phyloP scores from a whole-genome alignment of 92 coral and sea anemone species.

The Montipora capitata region DNA sequence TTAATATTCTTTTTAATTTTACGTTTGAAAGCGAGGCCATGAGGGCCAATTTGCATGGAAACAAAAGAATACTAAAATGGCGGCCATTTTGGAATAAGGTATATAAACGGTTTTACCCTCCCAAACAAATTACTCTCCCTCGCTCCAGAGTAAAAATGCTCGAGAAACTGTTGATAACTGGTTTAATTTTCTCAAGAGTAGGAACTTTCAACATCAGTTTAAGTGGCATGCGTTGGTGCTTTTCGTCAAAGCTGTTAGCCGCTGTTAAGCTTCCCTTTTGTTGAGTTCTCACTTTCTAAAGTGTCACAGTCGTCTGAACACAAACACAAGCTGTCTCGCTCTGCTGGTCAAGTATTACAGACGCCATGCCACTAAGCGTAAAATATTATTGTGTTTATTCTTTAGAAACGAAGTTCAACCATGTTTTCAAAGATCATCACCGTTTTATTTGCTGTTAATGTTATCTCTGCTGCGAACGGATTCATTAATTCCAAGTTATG shows the following conservation, averaged over 20 bases:
- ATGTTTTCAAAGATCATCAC: conserved; percentile 41
- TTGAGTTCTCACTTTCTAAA: conserved; percentile 17
- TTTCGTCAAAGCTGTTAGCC: conserved; percentile 36
- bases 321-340: conserved; percentile 20
- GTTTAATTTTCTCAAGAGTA: neutral
- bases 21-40: too few relatives aligned
- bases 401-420: conserved; percentile 43
- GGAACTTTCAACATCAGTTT: conserved; percentile 12
- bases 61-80: too few relatives aligned
- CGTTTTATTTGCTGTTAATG: conserved; percentile 46
- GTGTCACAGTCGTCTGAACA: conserved; percentile 20
- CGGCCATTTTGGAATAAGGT: too few relatives aligned
- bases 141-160: conserved; percentile 34
- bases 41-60: too few relatives aligned
- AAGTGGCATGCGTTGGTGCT: conserved; percentile 27
- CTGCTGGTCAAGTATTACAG: conserved; percentile 29
- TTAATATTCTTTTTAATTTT: too few relatives aligned
- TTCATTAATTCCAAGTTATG: conserved; percentile 39
- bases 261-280: conserved; percentile 28
- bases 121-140: conserved; percentile 7
- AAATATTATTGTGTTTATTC: conserved; percentile 32
- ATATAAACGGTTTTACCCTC: conserved; percentile 13
- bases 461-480: conserved; percentile 43
- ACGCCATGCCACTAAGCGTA: conserved; percentile 18
- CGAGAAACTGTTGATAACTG: neutral